These are phyloP conservation scores for Drosophila kanapiae DNA, from an alignment of 1,140 invertebrate genomes.

Conservation along the genomic window DNA sequence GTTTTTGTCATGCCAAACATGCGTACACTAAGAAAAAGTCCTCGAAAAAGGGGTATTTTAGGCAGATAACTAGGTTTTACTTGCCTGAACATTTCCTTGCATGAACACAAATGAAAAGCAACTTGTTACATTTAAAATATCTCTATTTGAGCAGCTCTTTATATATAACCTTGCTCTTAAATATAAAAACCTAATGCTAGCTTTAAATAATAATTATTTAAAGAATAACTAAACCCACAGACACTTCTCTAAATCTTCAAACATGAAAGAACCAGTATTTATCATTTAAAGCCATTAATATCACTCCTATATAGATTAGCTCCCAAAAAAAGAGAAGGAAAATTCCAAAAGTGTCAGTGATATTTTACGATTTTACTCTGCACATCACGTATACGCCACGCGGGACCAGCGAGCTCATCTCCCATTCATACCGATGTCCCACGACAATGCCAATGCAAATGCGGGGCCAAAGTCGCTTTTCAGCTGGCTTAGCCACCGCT, in stretches of 20 bases:
- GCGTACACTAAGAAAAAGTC: not conserved
- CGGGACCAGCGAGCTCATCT: conserved; percentile 40
- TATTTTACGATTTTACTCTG: not conserved
- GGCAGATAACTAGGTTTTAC: not conserved
- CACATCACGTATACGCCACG: conserved; percentile 37
- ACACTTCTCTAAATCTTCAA: no score
- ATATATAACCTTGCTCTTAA: not conserved
- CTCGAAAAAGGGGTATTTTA: not conserved
- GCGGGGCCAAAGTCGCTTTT: conserved; percentile 25
- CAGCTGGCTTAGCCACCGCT: conserved; percentile 50
- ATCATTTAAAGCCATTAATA: not conserved
- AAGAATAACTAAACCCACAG: no score
- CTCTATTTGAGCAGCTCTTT: not conserved
- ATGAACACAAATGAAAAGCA: no score
- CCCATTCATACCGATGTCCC: conserved; percentile 35
- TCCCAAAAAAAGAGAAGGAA: not conserved
- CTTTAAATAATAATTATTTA: not conserved
- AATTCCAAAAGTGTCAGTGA: conserved; percentile 11
- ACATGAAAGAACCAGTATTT: not conserved
- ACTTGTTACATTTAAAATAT: not conserved
- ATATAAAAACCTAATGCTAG: not conserved
- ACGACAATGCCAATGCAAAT: conserved; percentile 38
- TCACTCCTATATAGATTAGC: no score
- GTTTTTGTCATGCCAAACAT: conserved; percentile 29
- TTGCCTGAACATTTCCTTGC: no score